These are phyloP conservation scores for Drosophila mimica DNA, from an alignment of 2,888 invertebrate genomes.

Conservation along the genomic window DNA sequence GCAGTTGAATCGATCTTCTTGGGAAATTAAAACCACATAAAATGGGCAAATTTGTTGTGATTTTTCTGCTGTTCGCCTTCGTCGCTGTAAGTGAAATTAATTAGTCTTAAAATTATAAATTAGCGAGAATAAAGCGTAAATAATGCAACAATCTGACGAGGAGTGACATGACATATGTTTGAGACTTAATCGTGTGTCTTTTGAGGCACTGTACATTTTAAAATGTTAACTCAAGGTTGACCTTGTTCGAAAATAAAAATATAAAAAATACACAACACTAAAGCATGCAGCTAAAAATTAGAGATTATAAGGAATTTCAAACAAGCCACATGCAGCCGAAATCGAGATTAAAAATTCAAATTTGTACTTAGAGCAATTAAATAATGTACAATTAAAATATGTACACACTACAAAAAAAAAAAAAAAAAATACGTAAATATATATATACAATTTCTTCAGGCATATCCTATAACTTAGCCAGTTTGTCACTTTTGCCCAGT, in stretches of 20 bases:
- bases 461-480: not conserved
- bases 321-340: not conserved
- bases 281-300: not conserved
- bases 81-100: slow-evolving; percentile 19
- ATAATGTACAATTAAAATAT: not conserved
- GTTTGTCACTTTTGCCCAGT: not conserved
- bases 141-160: not conserved
- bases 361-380: not conserved
- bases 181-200: not conserved
- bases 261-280: not conserved
- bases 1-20: slow-evolving; percentile 2
- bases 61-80: slow-evolving; percentile 26
- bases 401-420: too few relatives aligned
- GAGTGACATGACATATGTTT: not conserved
- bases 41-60: slow-evolving; percentile 26
- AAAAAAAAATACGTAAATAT: too few relatives aligned
- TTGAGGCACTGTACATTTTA: not conserved
- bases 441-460: too few relatives aligned
- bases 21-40: not conserved
- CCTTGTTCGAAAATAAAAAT: not conserved
- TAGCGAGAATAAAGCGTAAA: slow-evolving; percentile 15
- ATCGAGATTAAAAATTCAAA: not conserved
- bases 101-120: not conserved
- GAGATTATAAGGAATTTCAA: not conserved
- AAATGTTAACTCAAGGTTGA: not conserved